Conservation (phyloP, 2,113 vertebrate genomes). For the Syngnathus scovelli region DNA sequence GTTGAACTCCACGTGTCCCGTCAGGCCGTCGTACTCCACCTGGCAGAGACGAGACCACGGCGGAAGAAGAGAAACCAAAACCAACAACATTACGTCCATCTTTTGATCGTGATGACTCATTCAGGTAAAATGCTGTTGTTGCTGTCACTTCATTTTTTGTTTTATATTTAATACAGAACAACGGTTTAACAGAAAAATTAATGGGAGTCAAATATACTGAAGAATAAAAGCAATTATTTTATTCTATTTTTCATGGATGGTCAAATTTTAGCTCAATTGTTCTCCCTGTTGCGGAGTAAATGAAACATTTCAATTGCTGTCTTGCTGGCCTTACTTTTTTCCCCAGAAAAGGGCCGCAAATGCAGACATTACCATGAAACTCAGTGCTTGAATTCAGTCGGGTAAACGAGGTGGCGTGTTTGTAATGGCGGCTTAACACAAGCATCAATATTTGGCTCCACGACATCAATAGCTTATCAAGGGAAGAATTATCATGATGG, state of each 20-base stretch:
- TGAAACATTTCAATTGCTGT: background rate
- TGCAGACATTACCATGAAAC: background rate
- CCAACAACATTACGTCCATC: background rate
- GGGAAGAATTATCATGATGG: slow-evolving; percentile 11
- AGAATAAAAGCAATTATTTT: too few species aligned
- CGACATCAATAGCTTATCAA: slow-evolving; percentile 7
- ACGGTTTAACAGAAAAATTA: background rate
- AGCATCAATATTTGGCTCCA: slow-evolving; percentile 4
- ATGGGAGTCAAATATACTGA: too few species aligned
- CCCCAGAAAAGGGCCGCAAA: background rate
- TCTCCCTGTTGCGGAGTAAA: background rate
- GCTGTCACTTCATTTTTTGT: background rate
- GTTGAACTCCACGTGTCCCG: slow-evolving; percentile 89
- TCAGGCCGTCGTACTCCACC: slow-evolving; percentile 93
- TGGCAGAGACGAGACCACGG: slow-evolving; percentile 43
- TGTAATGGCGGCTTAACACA: background rate
- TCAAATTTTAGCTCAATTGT: background rate
- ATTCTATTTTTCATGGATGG: background rate
- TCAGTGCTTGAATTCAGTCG: background rate
- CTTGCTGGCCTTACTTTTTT: background rate
- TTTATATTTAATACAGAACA: background rate
- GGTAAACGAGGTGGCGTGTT: slow-evolving; percentile 1
- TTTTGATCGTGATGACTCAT: background rate
- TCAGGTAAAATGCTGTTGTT: background rate
- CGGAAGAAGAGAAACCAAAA: slow-evolving; percentile 6